Evolutionary conservation across 1,140 invertebrate genomes (phyloP).

Genomic region (Lutraria rhynchaena): DNA sequence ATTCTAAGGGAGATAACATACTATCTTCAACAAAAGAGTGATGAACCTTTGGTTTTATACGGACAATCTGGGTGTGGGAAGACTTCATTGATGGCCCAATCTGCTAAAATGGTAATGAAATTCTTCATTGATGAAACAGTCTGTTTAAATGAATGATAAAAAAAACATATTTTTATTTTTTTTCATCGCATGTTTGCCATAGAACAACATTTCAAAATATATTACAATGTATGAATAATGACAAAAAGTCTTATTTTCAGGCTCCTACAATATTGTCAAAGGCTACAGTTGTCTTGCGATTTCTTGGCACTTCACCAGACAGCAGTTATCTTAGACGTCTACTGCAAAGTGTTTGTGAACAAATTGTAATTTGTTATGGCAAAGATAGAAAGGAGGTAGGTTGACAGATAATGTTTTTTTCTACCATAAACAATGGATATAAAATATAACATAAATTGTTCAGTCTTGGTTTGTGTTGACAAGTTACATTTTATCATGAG

Average conservation of each 20-base stretch:
- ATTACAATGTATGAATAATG: neutral
- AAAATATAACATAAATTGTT: too few relatives aligned
- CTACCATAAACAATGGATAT: too few relatives aligned
- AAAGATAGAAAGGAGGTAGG: constrained; percentile 39
- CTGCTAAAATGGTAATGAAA: constrained; percentile 81
- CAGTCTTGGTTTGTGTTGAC: too few relatives aligned
- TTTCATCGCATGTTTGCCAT: too few relatives aligned
- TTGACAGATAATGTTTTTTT: too few relatives aligned
- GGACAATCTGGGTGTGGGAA: constrained; percentile 79
- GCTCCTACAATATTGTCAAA: constrained; percentile 36
- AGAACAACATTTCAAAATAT: too few relatives aligned
- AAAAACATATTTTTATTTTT: constrained; percentile 1
- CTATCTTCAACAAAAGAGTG: constrained; percentile 62
- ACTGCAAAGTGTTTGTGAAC: constrained; percentile 67
- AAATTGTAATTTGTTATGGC: constrained; percentile 60
- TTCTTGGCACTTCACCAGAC: constrained; percentile 72
- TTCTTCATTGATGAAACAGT: constrained; percentile 75
- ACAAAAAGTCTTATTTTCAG: constrained; percentile 4
- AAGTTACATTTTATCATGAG: too few relatives aligned
- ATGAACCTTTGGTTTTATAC: constrained; percentile 68
- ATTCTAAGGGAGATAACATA: constrained; percentile 62
- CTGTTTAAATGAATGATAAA: constrained; percentile 82
- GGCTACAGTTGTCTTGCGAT: constrained; percentile 67
- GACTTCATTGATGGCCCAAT: constrained; percentile 76
- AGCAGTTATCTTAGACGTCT: constrained; percentile 67